Conservation (phyloP, 2,888 invertebrate species). For the Acanthosepion lycidas region DNA sequence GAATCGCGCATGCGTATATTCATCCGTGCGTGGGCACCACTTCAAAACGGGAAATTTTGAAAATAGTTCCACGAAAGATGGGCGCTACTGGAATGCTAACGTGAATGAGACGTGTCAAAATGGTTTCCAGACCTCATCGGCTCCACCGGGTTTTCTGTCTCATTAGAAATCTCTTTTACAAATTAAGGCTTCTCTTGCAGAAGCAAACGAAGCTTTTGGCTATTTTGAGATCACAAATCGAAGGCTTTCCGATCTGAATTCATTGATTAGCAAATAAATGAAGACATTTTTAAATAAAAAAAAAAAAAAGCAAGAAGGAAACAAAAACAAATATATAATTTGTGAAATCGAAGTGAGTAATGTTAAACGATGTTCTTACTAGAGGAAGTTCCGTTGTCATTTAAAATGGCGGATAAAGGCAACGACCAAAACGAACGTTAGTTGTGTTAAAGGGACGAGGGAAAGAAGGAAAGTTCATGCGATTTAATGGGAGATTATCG, state of each 20-base stretch:
- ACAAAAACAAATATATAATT: background rate
- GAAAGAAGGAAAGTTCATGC: background rate
- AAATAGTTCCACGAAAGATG: background rate
- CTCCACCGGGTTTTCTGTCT: background rate
- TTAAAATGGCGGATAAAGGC: background rate
- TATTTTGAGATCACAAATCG: background rate
- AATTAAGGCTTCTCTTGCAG: background rate
- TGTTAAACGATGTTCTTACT: background rate
- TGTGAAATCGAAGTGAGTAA: background rate
- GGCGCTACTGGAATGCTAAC: background rate
- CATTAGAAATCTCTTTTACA: conserved; percentile 17
- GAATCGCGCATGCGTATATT: background rate
- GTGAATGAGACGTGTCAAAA: background rate
- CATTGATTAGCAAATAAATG: background rate
- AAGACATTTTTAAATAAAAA: background rate
- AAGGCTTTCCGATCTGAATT: background rate
- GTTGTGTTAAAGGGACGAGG: background rate
- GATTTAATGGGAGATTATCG: background rate
- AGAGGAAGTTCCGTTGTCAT: background rate
- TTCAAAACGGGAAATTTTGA: background rate
- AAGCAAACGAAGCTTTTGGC: background rate
- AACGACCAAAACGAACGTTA: background rate
- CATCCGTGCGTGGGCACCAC: background rate
- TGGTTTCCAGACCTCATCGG: background rate
- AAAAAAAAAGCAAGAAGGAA: background rate